These are phyloP conservation scores for Noctua comes DNA, from an alignment of 2,888 invertebrate genomes.

Conservation along the genomic window DNA sequence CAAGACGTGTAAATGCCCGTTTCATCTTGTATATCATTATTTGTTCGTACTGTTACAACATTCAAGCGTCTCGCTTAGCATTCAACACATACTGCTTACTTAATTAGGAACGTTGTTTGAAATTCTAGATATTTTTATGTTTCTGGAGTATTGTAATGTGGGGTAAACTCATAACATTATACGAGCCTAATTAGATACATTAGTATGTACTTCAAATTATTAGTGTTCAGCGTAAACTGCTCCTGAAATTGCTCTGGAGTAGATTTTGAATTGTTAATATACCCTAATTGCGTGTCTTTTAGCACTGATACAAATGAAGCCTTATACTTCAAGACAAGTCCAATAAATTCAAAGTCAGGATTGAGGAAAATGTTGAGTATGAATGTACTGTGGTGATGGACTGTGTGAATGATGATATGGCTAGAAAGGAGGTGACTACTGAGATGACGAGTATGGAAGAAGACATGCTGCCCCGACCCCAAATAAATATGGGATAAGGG, in stretches of 20 bases:
- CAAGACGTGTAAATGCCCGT: slow-evolving; percentile 10
- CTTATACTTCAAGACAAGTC: neutral
- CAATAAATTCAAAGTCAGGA: neutral
- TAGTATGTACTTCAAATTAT: neutral
- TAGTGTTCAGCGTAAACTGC: neutral
- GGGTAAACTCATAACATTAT: neutral
- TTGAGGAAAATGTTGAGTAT: neutral
- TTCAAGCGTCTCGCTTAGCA: slow-evolving; percentile 26
- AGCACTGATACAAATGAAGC: neutral
- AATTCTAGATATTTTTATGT: slow-evolving; percentile 13
- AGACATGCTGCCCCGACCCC: too few relatives aligned
- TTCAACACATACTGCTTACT: slow-evolving; percentile 29
- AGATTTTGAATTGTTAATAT: neutral
- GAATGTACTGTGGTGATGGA: neutral
- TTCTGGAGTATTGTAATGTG: neutral
- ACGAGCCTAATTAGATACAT: neutral
- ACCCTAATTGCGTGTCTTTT: neutral
- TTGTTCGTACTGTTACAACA: slow-evolving; percentile 18
- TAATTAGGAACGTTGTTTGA: slow-evolving; percentile 32
- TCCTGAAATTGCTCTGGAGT: neutral
- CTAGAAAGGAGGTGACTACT: too few relatives aligned
- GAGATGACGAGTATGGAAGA: too few relatives aligned
- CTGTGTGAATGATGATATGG: too few relatives aligned
- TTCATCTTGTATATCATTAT: slow-evolving; percentile 40
- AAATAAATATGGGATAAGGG: too few relatives aligned